Evolutionary conservation across 2,888 invertebrate species (phyloP), one percentile per base, ranked within the genome.

Genomic region (Drosophila algonquin): DNA sequence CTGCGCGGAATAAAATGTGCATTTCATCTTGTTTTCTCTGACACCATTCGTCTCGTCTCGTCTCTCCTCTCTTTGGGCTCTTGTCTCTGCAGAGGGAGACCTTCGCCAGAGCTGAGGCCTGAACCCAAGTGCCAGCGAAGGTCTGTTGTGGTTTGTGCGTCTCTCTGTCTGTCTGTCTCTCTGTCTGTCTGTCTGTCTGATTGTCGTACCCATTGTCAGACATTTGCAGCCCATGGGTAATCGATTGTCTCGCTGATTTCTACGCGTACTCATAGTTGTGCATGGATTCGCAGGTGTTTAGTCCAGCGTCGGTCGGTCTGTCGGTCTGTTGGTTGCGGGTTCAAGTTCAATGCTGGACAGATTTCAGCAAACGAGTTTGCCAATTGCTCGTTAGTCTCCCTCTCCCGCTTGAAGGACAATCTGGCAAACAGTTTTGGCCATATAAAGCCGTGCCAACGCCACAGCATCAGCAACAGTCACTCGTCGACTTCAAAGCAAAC

Each of bases 261-360:
- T 50, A 54, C 46, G 10, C 35, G 12, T 10, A 35, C 35, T 48
- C 50, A 55, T 40, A 40, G 14, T n/a, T 40, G 40, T 40, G 14
- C 14, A 40, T 16, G 48, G 67, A 50, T 18, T 32, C 71, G 71
- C 50, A 61, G 50, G 24, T 53, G 62, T 40, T 56, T 44, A 45
- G 74, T 51, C 47, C 53, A 16, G n/a, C 10, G 18, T 16, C 16
- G 27, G 3, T 51, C 6, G 40, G 30, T 27, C 27, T 3, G 32
- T 12, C 35, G 35, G 12, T 27, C 27, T 3, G 32, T 12, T 12
- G 35, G 12, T 35, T 4, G 70, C 60, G 2, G 67, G 84, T 85
- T 90, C 90, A 90, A 90, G 89, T 89, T 90, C 80, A 89, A 76
- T 87, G 89, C 63, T 68, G 57, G 51, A 40, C 7, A 40, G n/a